These are phyloP conservation scores for Pammene aurita DNA, from an alignment of 2,888 invertebrate genomes.

Conservation along the genomic window DNA sequence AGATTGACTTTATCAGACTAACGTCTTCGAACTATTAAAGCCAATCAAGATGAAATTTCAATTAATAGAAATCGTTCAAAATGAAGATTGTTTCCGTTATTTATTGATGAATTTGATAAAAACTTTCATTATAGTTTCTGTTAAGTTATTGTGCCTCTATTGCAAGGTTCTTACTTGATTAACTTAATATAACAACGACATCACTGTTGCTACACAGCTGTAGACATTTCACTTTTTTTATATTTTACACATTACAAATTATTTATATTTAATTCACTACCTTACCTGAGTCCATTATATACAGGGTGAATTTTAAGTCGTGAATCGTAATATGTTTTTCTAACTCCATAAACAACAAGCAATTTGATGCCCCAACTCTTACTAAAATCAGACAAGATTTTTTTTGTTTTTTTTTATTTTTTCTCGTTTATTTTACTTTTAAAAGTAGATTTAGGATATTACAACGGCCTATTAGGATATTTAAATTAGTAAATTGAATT, in stretches of 20 bases:
- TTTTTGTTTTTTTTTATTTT: too few species aligned
- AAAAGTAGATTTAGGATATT: too few species aligned
- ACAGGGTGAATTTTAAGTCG: too few species aligned
- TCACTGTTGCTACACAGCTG: not conserved
- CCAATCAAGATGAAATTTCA: slow-evolving; percentile 41
- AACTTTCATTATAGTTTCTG: slow-evolving; percentile 19
- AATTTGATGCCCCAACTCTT: too few species aligned
- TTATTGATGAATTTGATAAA: slow-evolving; percentile 21
- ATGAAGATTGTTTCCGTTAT: slow-evolving; percentile 28
- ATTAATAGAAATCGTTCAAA: slow-evolving; percentile 36
- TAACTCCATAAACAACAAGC: too few species aligned
- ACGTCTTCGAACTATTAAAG: slow-evolving; percentile 5
- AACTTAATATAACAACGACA: not conserved
- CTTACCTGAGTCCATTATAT: slow-evolving; percentile 33
- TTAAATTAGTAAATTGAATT: too few species aligned
- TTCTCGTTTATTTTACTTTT: too few species aligned
- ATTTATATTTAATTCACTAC: not conserved
- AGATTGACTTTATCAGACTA: slow-evolving; percentile 20
- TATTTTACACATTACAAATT: not conserved
- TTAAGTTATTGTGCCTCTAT: too few species aligned
- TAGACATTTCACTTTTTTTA: not conserved
- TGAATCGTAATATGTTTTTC: too few species aligned
- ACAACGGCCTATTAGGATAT: too few species aligned
- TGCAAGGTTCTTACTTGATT: not conserved
- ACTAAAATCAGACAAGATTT: too few species aligned